Percentiles rank a stretch among this genome's conserved stretches.
Conservation (phyloP, 2,113 vertebrate species). For the Actenoides hombroni region DNA sequence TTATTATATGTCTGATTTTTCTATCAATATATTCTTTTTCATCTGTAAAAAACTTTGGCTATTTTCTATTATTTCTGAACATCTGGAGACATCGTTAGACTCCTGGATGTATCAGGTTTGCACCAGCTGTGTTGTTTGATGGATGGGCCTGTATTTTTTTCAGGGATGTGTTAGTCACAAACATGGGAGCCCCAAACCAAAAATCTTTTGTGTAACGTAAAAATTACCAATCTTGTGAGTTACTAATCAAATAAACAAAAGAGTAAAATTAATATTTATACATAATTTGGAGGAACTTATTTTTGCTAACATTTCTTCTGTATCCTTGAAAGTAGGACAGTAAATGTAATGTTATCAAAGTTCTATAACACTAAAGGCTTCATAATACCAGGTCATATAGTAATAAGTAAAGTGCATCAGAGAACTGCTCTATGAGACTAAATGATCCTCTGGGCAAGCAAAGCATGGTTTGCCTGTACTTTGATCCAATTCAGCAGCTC, state of each 20-base stretch:
- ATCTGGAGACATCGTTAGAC: not conserved
- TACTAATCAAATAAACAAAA: not conserved
- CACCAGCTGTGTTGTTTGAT: not conserved
- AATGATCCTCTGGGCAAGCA: not conserved
- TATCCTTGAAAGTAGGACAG: not conserved
- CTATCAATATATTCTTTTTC: not conserved
- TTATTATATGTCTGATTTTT: not conserved
- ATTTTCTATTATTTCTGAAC: not conserved
- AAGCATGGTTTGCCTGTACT: not conserved
- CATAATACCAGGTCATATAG: not conserved
- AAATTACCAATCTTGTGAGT: not conserved
- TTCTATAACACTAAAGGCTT: not conserved
- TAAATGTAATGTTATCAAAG: not conserved
- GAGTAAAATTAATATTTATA: not conserved
- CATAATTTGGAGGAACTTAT: not conserved
- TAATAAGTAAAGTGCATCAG: not conserved
- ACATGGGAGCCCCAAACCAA: not conserved
- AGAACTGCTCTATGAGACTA: not conserved
- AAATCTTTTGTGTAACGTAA: not conserved
- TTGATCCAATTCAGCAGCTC: not conserved
- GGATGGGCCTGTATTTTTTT: not conserved
- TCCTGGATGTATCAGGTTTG: not conserved
- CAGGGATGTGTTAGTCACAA: not conserved
- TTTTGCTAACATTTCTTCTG: not conserved
- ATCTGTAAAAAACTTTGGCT: not conserved